Conservation (phyloP, 2,113 vertebrate species). For the Sitta europaea region DNA sequence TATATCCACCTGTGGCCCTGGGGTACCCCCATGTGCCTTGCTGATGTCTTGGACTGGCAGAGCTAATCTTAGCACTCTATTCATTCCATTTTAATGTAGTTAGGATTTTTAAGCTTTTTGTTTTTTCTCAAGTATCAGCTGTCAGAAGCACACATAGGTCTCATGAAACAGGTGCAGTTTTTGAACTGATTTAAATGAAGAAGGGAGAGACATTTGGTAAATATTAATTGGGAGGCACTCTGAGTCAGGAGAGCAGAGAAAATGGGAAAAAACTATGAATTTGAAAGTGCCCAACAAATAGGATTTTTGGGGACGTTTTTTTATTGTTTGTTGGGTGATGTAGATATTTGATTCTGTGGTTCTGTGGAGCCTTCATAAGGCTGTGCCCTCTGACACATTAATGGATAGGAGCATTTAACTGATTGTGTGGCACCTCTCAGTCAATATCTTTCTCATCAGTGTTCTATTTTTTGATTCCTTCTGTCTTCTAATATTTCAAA, state of each 20-base stretch:
- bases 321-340: not conserved
- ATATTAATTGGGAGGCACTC: constrained; percentile 21
- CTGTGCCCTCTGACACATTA: not conserved
- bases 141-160: constrained; percentile 11
- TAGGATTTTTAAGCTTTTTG: not conserved
- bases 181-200: constrained; percentile 17
- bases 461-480: not conserved
- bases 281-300: not conserved
- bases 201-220: constrained; percentile 20
- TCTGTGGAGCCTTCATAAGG: not conserved
- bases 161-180: constrained; percentile 28
- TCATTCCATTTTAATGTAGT: not conserved
- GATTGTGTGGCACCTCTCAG: not conserved
- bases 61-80: not conserved
- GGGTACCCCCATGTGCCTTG: not conserved
- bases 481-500: not conserved
- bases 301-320: not conserved
- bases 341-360: not conserved
- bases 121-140: constrained; percentile 10
- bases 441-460: not conserved
- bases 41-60: not conserved
- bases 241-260: not conserved
- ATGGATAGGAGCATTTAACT: not conserved
- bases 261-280: not conserved
- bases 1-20: not conserved